Percentiles rank a stretch among this genome's conserved stretches.
These are phyloP conservation scores for Stercorarius parasiticus DNA, from an alignment of 2,113 vertebrate genomes.

Conservation along the genomic window DNA sequence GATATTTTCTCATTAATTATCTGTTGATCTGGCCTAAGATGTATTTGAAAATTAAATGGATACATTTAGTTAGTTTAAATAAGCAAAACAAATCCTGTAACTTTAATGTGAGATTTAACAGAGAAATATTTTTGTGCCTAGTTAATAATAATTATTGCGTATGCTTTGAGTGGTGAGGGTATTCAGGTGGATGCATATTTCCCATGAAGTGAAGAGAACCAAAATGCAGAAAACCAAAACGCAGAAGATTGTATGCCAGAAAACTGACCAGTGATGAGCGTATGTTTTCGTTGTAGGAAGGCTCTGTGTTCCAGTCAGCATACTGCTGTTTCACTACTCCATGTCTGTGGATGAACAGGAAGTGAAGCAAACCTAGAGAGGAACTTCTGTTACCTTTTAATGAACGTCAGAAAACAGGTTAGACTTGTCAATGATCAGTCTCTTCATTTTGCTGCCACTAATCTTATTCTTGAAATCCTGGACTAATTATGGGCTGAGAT, in stretches of 20 bases:
- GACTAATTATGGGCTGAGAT: not conserved
- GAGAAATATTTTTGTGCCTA: not conserved
- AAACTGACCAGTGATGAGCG: not conserved
- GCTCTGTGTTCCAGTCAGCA: not conserved
- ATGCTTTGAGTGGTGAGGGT: not conserved
- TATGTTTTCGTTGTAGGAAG: not conserved
- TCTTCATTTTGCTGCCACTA: not conserved
- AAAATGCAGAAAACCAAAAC: not conserved
- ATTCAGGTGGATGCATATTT: not conserved
- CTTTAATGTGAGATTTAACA: not conserved
- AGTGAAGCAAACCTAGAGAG: not conserved
- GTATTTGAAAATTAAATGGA: not conserved
- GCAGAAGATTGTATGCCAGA: not conserved
- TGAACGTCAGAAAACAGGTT: not conserved
- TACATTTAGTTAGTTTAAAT: not conserved
- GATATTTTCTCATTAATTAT: not conserved
- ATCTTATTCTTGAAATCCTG: not conserved
- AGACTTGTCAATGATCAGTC: not conserved
- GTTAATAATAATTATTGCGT: not conserved
- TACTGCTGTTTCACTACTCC: not conserved
- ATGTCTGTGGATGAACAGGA: not conserved
- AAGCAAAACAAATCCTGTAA: not conserved
- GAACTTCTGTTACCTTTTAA: not conserved
- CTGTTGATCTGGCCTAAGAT: not conserved
- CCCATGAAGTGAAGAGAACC: not conserved